Percentiles rank a stretch among this genome's conserved stretches.
phyloP scores from a whole-genome alignment of 1,140 invertebrate genomes.

The Propsilocerus akamusi region DNA sequence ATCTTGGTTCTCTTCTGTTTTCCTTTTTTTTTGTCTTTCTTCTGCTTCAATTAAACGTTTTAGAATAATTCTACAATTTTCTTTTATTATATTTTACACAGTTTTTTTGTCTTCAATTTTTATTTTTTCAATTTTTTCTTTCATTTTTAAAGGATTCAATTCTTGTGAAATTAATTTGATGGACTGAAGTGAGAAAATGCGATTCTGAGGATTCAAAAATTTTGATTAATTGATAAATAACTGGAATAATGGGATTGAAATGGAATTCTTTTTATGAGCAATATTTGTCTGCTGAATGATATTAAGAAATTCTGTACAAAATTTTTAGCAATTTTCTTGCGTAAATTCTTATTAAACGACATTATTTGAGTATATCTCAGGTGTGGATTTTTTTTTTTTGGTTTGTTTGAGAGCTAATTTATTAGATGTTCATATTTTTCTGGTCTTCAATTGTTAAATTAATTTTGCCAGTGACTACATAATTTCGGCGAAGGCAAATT shows the following conservation, averaged over 20 bases:
- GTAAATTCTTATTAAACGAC: neutral
- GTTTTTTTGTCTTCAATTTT: conserved; percentile 2
- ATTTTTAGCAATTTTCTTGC: neutral
- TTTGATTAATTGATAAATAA: too few relatives aligned
- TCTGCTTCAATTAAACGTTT: neutral
- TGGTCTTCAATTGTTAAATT: too few relatives aligned
- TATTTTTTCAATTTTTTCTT: neutral
- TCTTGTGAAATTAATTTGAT: too few relatives aligned
- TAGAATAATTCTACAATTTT: conserved; percentile 4
- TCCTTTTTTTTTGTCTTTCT: neutral
- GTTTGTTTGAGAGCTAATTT: too few relatives aligned
- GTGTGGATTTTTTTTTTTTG: neutral
- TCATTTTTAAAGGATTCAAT: neutral
- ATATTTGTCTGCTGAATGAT: neutral
- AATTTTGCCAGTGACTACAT: too few relatives aligned
- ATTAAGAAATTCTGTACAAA: neutral
- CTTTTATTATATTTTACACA: conserved; percentile 3
- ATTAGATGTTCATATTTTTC: too few relatives aligned
- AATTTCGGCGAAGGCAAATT: too few relatives aligned
- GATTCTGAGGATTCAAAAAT: too few relatives aligned
- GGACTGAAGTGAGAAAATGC: too few relatives aligned
- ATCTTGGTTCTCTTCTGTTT: neutral
- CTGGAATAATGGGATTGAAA: too few relatives aligned
- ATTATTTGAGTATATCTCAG: conserved; percentile 2
- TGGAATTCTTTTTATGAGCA: too few relatives aligned